Conservation (phyloP, 2,888 invertebrate genomes). For the Unio delphinus region DNA sequence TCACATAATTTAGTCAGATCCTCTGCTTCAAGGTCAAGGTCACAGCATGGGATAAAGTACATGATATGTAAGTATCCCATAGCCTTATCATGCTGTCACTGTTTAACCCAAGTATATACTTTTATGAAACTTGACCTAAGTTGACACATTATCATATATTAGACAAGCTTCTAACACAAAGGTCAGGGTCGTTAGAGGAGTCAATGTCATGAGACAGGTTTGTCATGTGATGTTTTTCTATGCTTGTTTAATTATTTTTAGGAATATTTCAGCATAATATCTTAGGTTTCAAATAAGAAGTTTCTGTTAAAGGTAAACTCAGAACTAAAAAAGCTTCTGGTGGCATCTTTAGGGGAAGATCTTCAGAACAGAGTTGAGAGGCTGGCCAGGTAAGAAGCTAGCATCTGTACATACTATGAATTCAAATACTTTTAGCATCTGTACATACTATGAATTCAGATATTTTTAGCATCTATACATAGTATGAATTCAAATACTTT, state of each 20-base stretch:
- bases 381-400: slow-evolving; percentile 79
- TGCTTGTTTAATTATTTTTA: neutral
- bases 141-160: neutral
- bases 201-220: neutral
- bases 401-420: no score
- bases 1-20: no score
- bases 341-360: slow-evolving; percentile 96
- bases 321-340: slow-evolving; percentile 91
- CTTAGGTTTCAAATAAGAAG: neutral
- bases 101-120: no score
- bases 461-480: no score
- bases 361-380: slow-evolving; percentile 90
- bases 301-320: slow-evolving; percentile 81
- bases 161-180: neutral
- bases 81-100: no score
- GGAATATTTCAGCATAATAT: neutral
- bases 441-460: no score
- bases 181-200: neutral
- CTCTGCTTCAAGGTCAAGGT: no score
- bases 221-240: neutral
- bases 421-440: no score
- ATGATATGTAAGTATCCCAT: no score
- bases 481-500: no score
- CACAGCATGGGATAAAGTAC: no score
- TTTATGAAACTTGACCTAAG: no score